Evolutionary conservation across 2,888 invertebrate genomes (phyloP).

Genomic region (Limnephilus rhombicus): DNA sequence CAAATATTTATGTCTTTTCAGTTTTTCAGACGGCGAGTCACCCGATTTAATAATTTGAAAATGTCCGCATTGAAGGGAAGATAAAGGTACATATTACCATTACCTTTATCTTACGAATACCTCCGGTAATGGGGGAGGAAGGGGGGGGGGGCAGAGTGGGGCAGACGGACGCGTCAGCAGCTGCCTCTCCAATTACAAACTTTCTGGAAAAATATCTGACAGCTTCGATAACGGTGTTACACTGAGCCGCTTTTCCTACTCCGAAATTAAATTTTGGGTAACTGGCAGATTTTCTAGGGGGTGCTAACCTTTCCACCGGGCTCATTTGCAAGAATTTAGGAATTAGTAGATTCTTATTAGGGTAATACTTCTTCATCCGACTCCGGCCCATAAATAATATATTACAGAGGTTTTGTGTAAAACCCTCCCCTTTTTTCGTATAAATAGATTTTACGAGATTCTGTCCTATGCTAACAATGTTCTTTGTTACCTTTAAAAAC

Average conservation of each 20-base stretch:
- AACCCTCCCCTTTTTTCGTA: not conserved
- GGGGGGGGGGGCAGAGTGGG: not conserved
- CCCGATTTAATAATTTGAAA: not conserved
- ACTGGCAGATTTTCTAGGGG: not conserved
- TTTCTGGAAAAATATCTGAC: not conserved
- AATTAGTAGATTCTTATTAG: not conserved
- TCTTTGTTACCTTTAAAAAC: not conserved
- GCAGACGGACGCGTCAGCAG: not conserved
- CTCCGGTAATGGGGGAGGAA: not conserved
- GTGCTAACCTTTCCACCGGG: not conserved
- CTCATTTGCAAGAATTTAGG: not conserved
- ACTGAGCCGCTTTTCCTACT: not conserved
- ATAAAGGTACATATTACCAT: not conserved
- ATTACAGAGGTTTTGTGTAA: not conserved
- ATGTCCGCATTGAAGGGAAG: not conserved
- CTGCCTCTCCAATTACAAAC: conserved; percentile 1
- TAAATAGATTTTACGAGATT: not conserved
- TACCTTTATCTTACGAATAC: not conserved
- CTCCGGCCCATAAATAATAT: not conserved
- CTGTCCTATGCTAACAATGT: not conserved
- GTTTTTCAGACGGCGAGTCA: not conserved
- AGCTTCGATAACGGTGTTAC: not conserved
- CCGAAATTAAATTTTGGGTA: not conserved
- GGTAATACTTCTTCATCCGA: not conserved
- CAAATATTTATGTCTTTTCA: not conserved